Evolutionary conservation across 2,113 vertebrate species (phyloP), one percentile per base, ranked within the genome.

Genomic region (Redunca redunca): DNA sequence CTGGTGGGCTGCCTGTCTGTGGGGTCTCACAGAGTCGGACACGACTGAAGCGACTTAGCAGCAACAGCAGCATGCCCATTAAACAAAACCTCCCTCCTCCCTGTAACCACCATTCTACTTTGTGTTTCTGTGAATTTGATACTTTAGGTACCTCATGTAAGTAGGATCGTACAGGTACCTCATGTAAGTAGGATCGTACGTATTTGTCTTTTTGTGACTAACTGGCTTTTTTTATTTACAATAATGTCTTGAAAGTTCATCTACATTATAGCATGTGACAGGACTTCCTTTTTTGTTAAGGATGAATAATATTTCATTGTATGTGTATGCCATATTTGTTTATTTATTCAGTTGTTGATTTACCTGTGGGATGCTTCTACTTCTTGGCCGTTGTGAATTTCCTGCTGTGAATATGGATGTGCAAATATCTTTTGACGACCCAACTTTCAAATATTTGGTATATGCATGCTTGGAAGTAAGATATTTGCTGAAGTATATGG

Each of bases 121-220:
- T 62, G 9, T 96, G 52, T 98, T 97, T 94, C 83, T 92, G 2
- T 90, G 74, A 94, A 67, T 92, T 91, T 91, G 40, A 55, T 87
- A 23, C 6, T 84, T 91, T 93, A 82, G 64, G 26, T 94, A 55
- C 1, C 25, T 96, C 50, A 25, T 91, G 2, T 89, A 78, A 88
- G 78, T 94, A 36, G 58, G 94, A 43, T 90, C 6, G 46, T 64
- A 23, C 3, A 82, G 64, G 26, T 94, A 55, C 1, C 25, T 96
- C 50, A 25, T 91, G 2, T 89, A 78, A 88, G 78, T 94, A 36
- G 58, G 94, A 43, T 90, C 6, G 46, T 64, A 23, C 3, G n/a
- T 40, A 64, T 87, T 94, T 92, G 50, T 90, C 21, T 92, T 94
- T 82, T 88, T 83, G 46, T 96, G 50, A 91, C 62, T 88, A 36